Evolutionary conservation across 2,113 vertebrate genomes (phyloP).

Genomic region (Sinocyclocheilus anshuiensis): DNA sequence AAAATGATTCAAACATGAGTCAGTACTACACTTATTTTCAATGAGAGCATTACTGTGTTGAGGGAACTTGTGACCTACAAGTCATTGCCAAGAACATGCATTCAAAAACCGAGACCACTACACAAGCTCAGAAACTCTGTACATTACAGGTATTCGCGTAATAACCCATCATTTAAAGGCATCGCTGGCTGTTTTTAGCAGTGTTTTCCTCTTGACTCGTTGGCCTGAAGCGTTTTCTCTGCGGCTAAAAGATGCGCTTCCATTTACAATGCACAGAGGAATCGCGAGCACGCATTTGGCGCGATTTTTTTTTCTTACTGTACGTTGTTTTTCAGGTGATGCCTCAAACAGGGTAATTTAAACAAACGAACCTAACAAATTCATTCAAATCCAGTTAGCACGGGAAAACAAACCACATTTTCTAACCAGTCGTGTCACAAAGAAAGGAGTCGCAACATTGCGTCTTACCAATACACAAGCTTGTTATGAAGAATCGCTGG

Average conservation of each 20-base stretch:
- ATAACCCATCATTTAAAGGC: not conserved
- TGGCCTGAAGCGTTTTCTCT: conserved; percentile 40
- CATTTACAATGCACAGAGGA: not conserved
- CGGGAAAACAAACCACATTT: not conserved
- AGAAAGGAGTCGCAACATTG: not conserved
- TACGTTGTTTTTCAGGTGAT: not conserved
- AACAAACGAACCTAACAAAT: not conserved
- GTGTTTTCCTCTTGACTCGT: not conserved
- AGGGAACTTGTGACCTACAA: conserved; percentile 25
- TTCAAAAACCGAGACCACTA: not conserved
- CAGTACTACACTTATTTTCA: not conserved
- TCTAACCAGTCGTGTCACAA: not conserved
- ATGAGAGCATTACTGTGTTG: not conserved
- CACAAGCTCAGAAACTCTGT: not conserved
- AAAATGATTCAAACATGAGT: conserved; percentile 1
- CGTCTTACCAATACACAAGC: conserved; percentile 79
- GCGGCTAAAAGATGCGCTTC: conserved; percentile 27
- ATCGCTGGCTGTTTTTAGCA: not conserved
- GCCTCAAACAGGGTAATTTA: not conserved
- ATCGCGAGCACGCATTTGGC: not conserved
- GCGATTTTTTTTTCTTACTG: not conserved
- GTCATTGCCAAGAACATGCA: conserved; percentile 20
- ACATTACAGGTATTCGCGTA: not conserved
- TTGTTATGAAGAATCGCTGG: conserved; percentile 80
- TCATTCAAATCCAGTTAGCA: not conserved